A percentile compares a stretch with the other conserved stretches of the same genome.
Evolutionary conservation across 1,140 invertebrate genomes (phyloP).

Genomic region (Eurosta solidaginis): DNA sequence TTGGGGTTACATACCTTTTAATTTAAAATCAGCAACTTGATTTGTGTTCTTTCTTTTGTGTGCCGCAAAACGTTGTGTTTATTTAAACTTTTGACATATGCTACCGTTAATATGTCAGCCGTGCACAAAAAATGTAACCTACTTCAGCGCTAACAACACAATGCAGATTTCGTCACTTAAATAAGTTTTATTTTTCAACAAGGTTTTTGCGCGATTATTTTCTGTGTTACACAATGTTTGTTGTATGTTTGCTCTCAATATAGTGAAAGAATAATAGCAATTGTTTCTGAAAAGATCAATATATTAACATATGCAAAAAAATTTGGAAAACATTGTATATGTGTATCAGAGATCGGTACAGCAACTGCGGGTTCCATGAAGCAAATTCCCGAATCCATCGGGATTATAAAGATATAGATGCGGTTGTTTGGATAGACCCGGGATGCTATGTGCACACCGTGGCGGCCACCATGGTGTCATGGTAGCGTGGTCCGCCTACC

Average conservation of each 20-base stretch:
- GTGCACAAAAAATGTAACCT: background rate
- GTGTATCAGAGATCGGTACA: too few species aligned
- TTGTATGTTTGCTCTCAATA: background rate
- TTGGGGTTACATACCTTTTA: background rate
- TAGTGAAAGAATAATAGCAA: background rate
- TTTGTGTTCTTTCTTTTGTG: background rate
- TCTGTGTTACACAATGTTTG: too few species aligned
- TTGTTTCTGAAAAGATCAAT: background rate
- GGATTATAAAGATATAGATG: background rate
- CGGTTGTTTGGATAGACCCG: too few species aligned
- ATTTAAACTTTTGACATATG: background rate
- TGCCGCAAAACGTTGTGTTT: background rate
- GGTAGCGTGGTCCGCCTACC: too few species aligned
- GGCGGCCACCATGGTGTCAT: too few species aligned
- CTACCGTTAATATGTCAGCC: background rate
- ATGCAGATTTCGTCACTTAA: background rate
- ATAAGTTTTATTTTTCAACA: background rate
- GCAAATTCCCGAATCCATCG: too few species aligned
- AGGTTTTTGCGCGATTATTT: background rate
- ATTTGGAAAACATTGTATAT: too few species aligned
- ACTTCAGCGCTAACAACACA: background rate
- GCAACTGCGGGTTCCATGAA: too few species aligned
- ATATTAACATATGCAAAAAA: background rate
- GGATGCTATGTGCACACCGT: too few species aligned
- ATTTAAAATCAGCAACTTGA: background rate